Base-by-base conservation (phyloP, 2,888 invertebrate species). In the Steinernema hermaphroditum region DNA sequence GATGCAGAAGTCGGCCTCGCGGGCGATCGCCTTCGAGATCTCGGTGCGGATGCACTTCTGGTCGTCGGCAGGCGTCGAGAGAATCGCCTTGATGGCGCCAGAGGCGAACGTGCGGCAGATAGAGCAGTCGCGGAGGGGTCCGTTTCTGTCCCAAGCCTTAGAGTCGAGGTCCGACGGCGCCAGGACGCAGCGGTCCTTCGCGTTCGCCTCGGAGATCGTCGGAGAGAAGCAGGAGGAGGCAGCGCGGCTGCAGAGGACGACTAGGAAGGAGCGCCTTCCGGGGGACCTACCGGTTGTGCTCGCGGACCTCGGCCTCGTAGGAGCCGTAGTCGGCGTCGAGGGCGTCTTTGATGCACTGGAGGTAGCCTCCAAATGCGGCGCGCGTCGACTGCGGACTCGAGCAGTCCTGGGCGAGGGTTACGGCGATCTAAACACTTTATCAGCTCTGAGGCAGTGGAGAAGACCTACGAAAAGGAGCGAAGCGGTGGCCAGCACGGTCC, bases 21-120 rank as follows among this genome's bases (percentile, higher is more conserved):
- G 77, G 29, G 81, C 82, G 70, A 85, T 85, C 0, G 85, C 84
- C 71, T 83, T 85, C 14, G 82, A 76, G 74, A 85, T 82, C 71
- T 85, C 82, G 12, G 76, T 77, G 72, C 85, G 77, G 68, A 85
- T 85, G 75, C 85, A 85, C 74, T 84, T 85, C 72, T 85, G 85
- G 68, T 85, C 85, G 50, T 84, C 85, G 29, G 84, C 81, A 24
- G 85, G 85, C 0, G 85, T 85, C 2, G 81, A 77, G 50, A 84
- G 81, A 69, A 82, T 78, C n/a, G 85, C 85, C 72, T 85, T 85
- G 75, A 85, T 83, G 54, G 85, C 85, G 34, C 84, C 84, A 8
- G 83, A 70, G 22, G 85, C 85, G 72, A 85, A 85, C 54, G 85
- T 85, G 71, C 85, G 70, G 77, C 85, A 85, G 74, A 85, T 85